Percentiles rank a stretch among this genome's conserved stretches.
phyloP scores from a whole-genome alignment of 2,888 invertebrate genomes.

The Stenolophus ochropezus region DNA sequence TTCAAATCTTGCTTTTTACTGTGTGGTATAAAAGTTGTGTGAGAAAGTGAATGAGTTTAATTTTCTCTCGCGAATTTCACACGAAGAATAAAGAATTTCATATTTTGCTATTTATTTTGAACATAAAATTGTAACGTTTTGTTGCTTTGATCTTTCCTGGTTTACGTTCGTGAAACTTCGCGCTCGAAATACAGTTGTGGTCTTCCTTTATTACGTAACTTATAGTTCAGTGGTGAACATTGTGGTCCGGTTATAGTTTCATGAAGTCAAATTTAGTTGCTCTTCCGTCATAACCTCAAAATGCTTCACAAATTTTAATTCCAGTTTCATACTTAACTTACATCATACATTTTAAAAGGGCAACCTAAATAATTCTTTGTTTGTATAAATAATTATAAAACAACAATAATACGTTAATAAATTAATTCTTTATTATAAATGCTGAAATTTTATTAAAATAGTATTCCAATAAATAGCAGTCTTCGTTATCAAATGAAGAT shows the following conservation, averaged over 20 bases:
- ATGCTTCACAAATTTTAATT: too few relatives aligned
- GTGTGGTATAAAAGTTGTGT: not conserved
- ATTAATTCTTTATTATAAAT: too few relatives aligned
- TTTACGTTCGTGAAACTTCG: not conserved
- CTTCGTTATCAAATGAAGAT: too few relatives aligned
- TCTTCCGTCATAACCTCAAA: too few relatives aligned
- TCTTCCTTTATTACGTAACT: not conserved
- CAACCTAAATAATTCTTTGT: too few relatives aligned
- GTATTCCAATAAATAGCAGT: too few relatives aligned
- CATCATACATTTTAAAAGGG: too few relatives aligned
- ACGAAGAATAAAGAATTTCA: not conserved
- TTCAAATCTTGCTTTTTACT: conserved; percentile 24
- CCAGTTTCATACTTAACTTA: too few relatives aligned
- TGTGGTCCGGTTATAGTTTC: not conserved
- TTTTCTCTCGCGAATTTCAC: not conserved
- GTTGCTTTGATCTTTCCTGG: not conserved
- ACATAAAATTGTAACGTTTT: not conserved
- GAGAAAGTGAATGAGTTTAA: not conserved
- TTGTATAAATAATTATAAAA: too few relatives aligned
- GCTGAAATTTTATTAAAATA: too few relatives aligned
- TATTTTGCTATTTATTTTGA: not conserved
- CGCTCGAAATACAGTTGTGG: not conserved
- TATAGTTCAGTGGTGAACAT: not conserved
- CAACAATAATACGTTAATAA: too few relatives aligned
- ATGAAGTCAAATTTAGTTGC: not conserved